Evolutionary conservation across 1,140 invertebrate species (phyloP), one percentile per base, ranked within the genome.

Genomic region (Eurosta solidaginis): DNA sequence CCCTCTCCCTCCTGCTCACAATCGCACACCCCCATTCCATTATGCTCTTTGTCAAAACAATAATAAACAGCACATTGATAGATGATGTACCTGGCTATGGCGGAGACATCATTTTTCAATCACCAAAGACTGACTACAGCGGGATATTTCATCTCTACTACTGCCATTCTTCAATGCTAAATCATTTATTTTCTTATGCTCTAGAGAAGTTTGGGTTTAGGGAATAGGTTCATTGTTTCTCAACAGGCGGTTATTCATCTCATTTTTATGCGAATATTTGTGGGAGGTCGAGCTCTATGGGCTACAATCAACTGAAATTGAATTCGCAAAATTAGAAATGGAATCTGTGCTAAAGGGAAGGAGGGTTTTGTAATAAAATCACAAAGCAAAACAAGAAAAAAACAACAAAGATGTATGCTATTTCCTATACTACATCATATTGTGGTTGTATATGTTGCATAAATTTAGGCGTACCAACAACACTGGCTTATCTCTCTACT

Each of bases 41-140:
- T n/a, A n/a, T n/a, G n/a, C n/a, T n/a, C n/a, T n/a, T n/a, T 4
- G 59, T 68, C 59, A 68, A 63, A 68, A 68, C 36, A 68, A 68
- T 68, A 68, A 68, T 42, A 68, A 17, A 68, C 59, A 20, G 59
- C 17, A 20, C 59, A 68, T 20, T 68, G 33, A 68, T 68, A 42
- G 59, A 68, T 68, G 59, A 68, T 68, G 36, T 68, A 68, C 59
- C 59, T 68, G 59, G 29, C 27, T 40, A 68, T 68, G 59, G 59
- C 59, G 59, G 59, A 68, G 59, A 68, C 59, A 68, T 68, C 59
- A 68, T 68, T 68, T 68, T 68, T 68, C 59, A 68, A 68, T 68
- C 59, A 68, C 17, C 33, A 42, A 1, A 10, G 59, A 68, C 59
- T 40, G 33, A n/a, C 54, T 22, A 40, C 29, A n/a, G 33, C 17